These are phyloP conservation scores for Pemphigus obesinymphae DNA, from an alignment of 1,140 invertebrate genomes.

Conservation along the genomic window DNA sequence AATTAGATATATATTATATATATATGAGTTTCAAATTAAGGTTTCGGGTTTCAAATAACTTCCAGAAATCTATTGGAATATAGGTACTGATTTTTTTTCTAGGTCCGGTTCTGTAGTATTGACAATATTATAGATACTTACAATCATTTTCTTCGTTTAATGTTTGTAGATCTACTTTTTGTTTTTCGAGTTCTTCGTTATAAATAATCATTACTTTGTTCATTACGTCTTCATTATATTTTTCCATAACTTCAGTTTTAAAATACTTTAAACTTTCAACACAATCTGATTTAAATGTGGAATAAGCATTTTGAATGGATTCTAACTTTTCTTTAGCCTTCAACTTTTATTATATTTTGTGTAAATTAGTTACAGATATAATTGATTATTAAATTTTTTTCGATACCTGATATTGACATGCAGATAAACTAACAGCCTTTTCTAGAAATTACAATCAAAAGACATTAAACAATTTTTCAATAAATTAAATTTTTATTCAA, in stretches of 20 bases:
- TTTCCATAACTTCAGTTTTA: constrained; percentile 11
- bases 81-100: too few species aligned
- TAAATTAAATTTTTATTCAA: too few species aligned
- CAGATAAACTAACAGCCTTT: constrained; percentile 1
- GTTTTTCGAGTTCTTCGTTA: constrained; percentile 24
- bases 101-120: too few species aligned
- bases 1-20: too few species aligned
- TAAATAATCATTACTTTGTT: neutral
- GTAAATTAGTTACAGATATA: neutral
- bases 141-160: constrained; percentile 17
- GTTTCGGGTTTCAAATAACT: too few species aligned
- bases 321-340: neutral
- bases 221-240: neutral
- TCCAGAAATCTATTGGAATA: too few species aligned
- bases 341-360: neutral
- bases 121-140: neutral
- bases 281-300: neutral
- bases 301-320: neutral
- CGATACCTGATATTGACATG: neutral
- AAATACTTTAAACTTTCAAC: neutral
- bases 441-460: neutral
- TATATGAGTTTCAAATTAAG: too few species aligned
- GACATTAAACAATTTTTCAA: too few species aligned
- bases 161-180: neutral
- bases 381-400: neutral